Conservation (phyloP, 2,797 vertebrate species). For the Tragopan temminckii region DNA sequence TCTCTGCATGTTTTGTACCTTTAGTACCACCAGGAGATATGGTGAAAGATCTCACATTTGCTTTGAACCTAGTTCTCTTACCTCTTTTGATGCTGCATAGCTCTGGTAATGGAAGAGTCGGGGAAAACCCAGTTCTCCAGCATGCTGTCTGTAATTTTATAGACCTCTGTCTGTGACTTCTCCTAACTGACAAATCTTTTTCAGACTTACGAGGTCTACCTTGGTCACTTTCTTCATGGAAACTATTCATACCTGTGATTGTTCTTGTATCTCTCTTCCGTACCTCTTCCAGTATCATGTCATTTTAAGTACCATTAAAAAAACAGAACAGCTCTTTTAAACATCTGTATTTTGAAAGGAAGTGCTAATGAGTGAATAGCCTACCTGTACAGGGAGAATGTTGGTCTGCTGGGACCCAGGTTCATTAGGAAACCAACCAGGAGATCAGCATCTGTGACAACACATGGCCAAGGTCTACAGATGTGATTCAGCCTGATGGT, state of each 20-base stretch:
- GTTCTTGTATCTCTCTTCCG: neutral
- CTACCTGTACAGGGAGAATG: neutral
- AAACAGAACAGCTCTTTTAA: neutral
- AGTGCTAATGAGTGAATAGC: neutral
- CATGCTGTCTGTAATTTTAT: fast-evolving
- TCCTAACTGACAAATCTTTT: neutral
- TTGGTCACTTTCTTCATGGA: neutral
- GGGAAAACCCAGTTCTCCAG: neutral
- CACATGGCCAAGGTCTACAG: neutral
- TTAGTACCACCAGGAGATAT: neutral
- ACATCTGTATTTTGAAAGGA: neutral
- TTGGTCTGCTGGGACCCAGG: neutral
- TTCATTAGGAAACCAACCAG: neutral
- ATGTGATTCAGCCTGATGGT: fast-evolving
- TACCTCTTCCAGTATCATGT: neutral
- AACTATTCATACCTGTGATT: neutral
- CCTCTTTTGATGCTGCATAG: neutral
- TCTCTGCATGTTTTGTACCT: neutral
- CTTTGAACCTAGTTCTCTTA: neutral
- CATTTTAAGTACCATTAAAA: neutral
- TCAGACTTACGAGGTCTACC: neutral
- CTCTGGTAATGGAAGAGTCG: neutral
- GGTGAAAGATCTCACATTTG: neutral
- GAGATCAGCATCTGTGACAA: neutral
- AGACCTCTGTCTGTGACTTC: neutral